A percentile compares a stretch with the other conserved stretches of the same genome.
Evolutionary conservation across 2,888 invertebrate species (phyloP).

Genomic region (Minunthozetes semirufus): DNA sequence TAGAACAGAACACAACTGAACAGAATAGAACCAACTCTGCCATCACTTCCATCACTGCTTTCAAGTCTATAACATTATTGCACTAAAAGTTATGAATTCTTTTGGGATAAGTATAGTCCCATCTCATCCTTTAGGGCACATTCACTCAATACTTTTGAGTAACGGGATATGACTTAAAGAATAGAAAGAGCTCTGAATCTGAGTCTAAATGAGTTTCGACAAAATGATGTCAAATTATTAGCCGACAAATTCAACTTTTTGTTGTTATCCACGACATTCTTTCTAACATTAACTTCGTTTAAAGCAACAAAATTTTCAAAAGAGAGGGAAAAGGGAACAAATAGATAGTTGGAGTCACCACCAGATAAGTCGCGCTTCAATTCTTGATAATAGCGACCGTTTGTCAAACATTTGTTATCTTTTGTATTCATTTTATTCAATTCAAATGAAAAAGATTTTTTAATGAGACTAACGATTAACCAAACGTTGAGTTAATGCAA

Average conservation of each 20-base stretch:
- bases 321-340: neutral
- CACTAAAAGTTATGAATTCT: slow-evolving; percentile 24
- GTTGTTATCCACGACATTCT: neutral
- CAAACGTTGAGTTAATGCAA: slow-evolving; percentile 3
- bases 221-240: slow-evolving; percentile 19
- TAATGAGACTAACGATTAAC: slow-evolving; percentile 17
- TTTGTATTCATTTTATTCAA: slow-evolving; percentile 8
- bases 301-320: neutral
- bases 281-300: neutral
- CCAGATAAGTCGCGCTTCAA: slow-evolving; percentile 3
- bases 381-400: slow-evolving; percentile 16
- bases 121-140: slow-evolving; percentile 25
- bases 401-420: slow-evolving; percentile 11
- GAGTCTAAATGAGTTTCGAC: neutral
- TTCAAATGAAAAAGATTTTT: slow-evolving; percentile 19
- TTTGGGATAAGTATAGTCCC: slow-evolving; percentile 27
- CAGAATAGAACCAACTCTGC: neutral
- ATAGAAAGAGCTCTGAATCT: neutral
- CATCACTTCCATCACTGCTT: neutral
- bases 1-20: too few relatives aligned
- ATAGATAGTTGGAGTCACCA: slow-evolving; percentile 1
- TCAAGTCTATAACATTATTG: too few relatives aligned
- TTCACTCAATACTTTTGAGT: slow-evolving; percentile 6
- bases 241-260: slow-evolving; percentile 18
- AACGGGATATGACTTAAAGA: slow-evolving; percentile 15